Base-by-base conservation (phyloP, 2,797 vertebrate species). In the Mycteria americana region DNA sequence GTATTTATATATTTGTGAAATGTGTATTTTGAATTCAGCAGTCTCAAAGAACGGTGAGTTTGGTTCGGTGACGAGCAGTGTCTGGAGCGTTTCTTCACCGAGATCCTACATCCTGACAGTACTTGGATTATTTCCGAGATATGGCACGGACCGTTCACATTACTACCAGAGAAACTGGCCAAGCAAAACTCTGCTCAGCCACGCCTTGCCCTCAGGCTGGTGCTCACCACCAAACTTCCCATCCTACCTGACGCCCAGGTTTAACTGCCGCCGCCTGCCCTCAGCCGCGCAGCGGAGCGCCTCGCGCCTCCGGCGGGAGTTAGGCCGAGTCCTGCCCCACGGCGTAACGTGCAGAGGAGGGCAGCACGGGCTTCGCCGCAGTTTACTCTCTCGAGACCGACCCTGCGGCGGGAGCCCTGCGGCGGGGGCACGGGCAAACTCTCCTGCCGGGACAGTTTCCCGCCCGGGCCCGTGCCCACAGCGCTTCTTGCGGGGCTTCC, bases 91-190 rank as follows among this genome's bases (percentile, higher is more conserved):
- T 86, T 87, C 88, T n/a, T n/a, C 84, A 13, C 28, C 1, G 41
- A 41, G 84, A 79, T 14, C 23, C n/a, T 8, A 9, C 68, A 15
- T 10, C n/a, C 79, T 4, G 22, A 13, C 31, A 24, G 53, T 7
- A 4, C 15, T 8, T 1, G 11, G 10, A 45, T 54, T 1, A 23
- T 2, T 35, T 18, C 70, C 13, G 2, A 43, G 0, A 6, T 1
- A 3, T 0, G 41, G 37, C 73, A 35, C 4, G 41, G 63, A 4
- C 9, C 5, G 7, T 23, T 41, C 85, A 3, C 54, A 2, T 35
- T 2, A 53, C 50, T 5, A 7, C 68, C 56, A 7, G 35, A 0
- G 13, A 4, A 6, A 23, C 33, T 0, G 73, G 28, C 16, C 39
- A 3, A 33, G 50, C 76, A 31, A 6, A 50, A 13, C 59, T 11